Evolutionary conservation across 1,140 invertebrate genomes (phyloP).

Genomic region (Zaprionus tsacasi): DNA sequence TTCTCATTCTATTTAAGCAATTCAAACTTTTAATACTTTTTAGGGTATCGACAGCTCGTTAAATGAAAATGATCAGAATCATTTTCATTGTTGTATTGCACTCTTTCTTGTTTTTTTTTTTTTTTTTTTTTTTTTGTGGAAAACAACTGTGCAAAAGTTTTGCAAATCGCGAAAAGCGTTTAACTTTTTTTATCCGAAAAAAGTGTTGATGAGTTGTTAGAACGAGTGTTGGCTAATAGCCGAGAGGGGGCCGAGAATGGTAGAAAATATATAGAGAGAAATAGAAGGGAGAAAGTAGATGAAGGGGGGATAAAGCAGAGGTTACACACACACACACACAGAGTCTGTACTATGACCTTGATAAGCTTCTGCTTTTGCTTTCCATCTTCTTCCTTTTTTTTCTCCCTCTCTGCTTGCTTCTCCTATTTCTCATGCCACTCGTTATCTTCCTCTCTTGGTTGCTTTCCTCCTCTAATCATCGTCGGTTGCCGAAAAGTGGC

Average conservation of each 20-base stretch:
- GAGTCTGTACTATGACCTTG: slow-evolving; percentile 19
- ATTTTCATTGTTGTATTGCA: slow-evolving; percentile 9
- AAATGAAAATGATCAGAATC: not conserved
- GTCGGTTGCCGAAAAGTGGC: slow-evolving; percentile 12
- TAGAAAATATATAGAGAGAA: not conserved
- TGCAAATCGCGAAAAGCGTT: slow-evolving; percentile 35
- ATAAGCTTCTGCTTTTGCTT: not conserved
- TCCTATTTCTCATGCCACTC: not conserved
- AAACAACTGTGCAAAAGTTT: slow-evolving; percentile 45
- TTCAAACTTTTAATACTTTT: not conserved
- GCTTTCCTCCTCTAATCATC: not conserved
- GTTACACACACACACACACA: not conserved
- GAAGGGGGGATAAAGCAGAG: not conserved
- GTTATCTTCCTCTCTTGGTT: not conserved
- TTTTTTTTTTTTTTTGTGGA: not conserved
- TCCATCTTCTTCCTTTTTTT: not conserved
- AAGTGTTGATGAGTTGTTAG: slow-evolving; percentile 41
- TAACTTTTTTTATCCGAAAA: slow-evolving; percentile 28
- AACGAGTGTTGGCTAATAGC: not conserved
- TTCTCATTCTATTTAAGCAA: not conserved
- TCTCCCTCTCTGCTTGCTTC: not conserved
- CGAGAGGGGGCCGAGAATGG: not conserved
- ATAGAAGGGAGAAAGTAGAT: not conserved
- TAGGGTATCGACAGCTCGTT: slow-evolving; percentile 1
- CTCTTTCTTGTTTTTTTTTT: not conserved